Conservation (phyloP, 2,113 vertebrate genomes). For the Notechis scutatus region DNA sequence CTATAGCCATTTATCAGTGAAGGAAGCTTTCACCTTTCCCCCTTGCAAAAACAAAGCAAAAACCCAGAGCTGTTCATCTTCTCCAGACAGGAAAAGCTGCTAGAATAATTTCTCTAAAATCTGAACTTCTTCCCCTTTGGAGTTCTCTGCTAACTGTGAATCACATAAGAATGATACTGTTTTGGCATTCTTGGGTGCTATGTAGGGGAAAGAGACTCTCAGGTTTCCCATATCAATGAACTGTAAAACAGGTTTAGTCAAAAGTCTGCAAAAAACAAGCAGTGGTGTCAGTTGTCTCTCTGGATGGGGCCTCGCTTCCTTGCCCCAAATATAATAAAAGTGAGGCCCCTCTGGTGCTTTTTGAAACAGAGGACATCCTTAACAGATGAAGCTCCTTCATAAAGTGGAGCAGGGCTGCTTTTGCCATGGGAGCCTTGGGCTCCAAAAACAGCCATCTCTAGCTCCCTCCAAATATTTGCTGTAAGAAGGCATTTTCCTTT, state of each 20-base stretch:
- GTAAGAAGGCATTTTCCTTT: slow-evolving; percentile 71
- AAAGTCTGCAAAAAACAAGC: slow-evolving; percentile 39
- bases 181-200: slow-evolving; percentile 36
- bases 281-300: slow-evolving; percentile 65
- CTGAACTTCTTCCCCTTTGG: slow-evolving; percentile 51
- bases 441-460: slow-evolving; percentile 69
- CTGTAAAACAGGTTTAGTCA: slow-evolving; percentile 33
- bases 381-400: slow-evolving; percentile 65
- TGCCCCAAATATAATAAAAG: slow-evolving; percentile 34
- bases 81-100: slow-evolving; percentile 7
- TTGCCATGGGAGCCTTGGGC: slow-evolving; percentile 54
- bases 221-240: slow-evolving; percentile 17
- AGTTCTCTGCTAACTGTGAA: slow-evolving; percentile 48
- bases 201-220: slow-evolving; percentile 22
- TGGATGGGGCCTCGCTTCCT: slow-evolving; percentile 32
- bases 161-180: not conserved
- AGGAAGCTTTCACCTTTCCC: slow-evolving; percentile 44
- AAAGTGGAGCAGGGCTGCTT: slow-evolving; percentile 48
- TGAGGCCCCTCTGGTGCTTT: slow-evolving; percentile 50
- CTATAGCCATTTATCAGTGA: slow-evolving; percentile 31
- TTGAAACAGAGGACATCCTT: slow-evolving; percentile 59
- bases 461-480: slow-evolving; percentile 73
- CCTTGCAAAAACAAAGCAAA: slow-evolving; percentile 23
- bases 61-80: slow-evolving; percentile 28
- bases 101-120: slow-evolving; percentile 58